Evolutionary conservation across 1,140 invertebrate species (phyloP).

Genomic region (Temnothorax nylanderi): DNA sequence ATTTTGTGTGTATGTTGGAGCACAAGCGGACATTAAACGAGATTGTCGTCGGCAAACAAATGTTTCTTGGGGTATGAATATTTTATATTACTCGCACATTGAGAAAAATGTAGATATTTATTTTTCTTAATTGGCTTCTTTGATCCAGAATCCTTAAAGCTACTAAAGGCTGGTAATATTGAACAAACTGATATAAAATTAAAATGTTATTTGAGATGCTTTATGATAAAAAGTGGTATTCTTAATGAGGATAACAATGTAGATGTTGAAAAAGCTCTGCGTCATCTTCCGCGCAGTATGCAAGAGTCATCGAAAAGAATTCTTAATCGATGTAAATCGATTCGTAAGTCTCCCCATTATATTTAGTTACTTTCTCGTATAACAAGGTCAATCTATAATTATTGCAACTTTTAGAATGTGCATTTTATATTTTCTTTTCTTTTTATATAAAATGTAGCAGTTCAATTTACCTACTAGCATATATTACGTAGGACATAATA

Average conservation of each 20-base stretch:
- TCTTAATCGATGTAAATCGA: slow-evolving; percentile 75
- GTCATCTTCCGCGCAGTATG: slow-evolving; percentile 72
- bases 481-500: neutral
- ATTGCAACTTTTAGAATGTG: neutral
- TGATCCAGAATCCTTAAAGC: slow-evolving; percentile 74
- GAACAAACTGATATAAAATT: slow-evolving; percentile 74
- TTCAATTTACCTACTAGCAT: too few relatives aligned
- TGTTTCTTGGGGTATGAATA: slow-evolving; percentile 74
- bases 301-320: slow-evolving; percentile 72
- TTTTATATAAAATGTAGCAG: neutral
- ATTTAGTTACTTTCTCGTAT: neutral
- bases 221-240: slow-evolving; percentile 78
- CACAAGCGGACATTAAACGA: slow-evolving; percentile 70
- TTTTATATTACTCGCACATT: slow-evolving; percentile 4
- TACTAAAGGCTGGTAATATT: slow-evolving; percentile 74
- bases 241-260: slow-evolving; percentile 73
- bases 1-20: slow-evolving; percentile 17
- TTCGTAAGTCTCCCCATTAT: slow-evolving; percentile 68
- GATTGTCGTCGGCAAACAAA: slow-evolving; percentile 71
- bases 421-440: neutral
- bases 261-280: slow-evolving; percentile 75
- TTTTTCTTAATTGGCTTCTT: neutral
- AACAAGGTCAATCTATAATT: neutral
- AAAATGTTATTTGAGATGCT: slow-evolving; percentile 81
- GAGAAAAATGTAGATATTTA: neutral